Base-by-base conservation (phyloP, 2,797 vertebrate genomes). In the Melanotaenia pygmaea region DNA sequence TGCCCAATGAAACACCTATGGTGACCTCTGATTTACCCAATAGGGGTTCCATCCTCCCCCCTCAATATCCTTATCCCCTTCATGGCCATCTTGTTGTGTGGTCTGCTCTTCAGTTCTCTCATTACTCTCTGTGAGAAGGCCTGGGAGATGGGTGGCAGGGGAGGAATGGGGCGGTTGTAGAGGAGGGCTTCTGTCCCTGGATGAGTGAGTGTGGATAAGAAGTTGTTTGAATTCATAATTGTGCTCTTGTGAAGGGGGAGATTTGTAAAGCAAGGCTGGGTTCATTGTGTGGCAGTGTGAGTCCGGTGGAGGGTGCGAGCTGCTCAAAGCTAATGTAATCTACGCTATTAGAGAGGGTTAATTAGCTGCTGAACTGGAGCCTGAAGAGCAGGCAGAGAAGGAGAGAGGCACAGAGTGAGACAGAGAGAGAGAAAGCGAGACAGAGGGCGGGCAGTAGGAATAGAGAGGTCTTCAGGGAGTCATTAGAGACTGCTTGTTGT, bases 161-260 rank as follows among this genome's bases (percentile, higher is more conserved):
- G 82, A 85, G 83, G 88, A 81, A 81, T 16, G 80, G 85, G 90
- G 91, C 65, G 87, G 79, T 57, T 70, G 84, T 71, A 76, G 86
- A 82, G 87, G 83, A 88, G 87, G 86, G 87, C 72, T 86, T 92
- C 89, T 91, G 83, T 94, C 86, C 88, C 91, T 91, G 94, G 91
- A 92, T 94, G 93, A 94, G 93, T 93, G 94, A 93, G 92, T 93
- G 92, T 91, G 93, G 93, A 95, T 94, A 94, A 94, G 93, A 93
- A 94, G 92, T 94, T 93, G 92, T 95, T 95, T 95, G 93, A 95
- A 95, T 95, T 94, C 93, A 95, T 95, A 95, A 95, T 95, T 95
- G 94, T 94, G 92, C 88, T 93, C 92, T 92, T 90, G 89, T 95
- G 91, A 95, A 94, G 93, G 92, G 90, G 88, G 89, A 91, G 92